Conservation (phyloP, 2,797 vertebrate genomes). For the Potorous gilbertii region DNA sequence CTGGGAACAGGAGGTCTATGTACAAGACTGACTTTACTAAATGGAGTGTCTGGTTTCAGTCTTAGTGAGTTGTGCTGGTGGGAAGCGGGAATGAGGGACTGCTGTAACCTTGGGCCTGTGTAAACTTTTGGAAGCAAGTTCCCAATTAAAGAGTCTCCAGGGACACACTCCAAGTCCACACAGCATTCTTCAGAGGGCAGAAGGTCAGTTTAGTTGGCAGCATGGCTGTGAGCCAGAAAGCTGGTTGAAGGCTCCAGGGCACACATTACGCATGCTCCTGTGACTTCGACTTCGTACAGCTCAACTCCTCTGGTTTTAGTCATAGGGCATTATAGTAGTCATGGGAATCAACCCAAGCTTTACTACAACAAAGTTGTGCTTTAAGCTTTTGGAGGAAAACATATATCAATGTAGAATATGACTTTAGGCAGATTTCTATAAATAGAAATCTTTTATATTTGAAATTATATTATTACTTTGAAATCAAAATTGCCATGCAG, state of each 20-base stretch:
- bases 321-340: not conserved
- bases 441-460: not conserved
- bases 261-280: not conserved
- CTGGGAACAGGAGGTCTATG: not conserved
- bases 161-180: not conserved
- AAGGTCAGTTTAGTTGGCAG: slow-evolving; percentile 48
- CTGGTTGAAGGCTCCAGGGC: slow-evolving; percentile 42
- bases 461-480: not conserved
- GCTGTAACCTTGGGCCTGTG: not conserved
- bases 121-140: not conserved
- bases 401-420: not conserved
- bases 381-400: not conserved
- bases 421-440: not conserved
- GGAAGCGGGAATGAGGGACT: not conserved
- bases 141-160: not conserved
- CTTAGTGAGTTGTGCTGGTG: rapidly evolving
- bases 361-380: not conserved
- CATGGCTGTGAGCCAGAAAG: not conserved
- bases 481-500: not conserved
- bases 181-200: slow-evolving; percentile 31
- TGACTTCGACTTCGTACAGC: not conserved
- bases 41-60: not conserved
- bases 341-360: not conserved
- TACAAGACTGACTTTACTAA: not conserved
- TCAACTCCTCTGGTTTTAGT: not conserved